phyloP scores from a whole-genome alignment of 2,113 vertebrate species.

The Argyrosomus japonicus region DNA sequence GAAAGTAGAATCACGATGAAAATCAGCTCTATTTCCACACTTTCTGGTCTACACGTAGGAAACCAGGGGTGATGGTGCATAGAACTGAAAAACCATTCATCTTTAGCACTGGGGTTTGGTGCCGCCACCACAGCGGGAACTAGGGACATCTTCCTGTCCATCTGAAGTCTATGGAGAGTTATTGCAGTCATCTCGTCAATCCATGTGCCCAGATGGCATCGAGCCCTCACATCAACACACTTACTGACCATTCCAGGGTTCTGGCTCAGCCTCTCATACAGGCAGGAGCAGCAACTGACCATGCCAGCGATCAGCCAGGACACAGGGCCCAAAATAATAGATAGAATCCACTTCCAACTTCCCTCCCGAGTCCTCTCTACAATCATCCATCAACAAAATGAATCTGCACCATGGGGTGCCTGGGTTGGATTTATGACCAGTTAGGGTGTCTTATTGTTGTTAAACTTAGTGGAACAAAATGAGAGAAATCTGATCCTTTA shows the following conservation, averaged over 20 bases:
- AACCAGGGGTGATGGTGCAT: conserved; percentile 71
- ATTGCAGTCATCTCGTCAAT: conserved; percentile 68
- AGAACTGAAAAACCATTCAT: conserved; percentile 71
- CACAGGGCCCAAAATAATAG: conserved; percentile 70
- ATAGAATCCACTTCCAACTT: conserved; percentile 72
- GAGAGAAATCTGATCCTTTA: conserved; percentile 39
- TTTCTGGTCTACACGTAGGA: conserved; percentile 52
- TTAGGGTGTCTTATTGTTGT: conserved; percentile 57
- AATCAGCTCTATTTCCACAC: conserved; percentile 48
- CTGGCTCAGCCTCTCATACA: conserved; percentile 68
- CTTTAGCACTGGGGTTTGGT: conserved; percentile 68
- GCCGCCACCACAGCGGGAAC: conserved; percentile 68
- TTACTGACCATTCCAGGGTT: conserved; percentile 67
- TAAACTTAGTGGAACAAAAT: conserved; percentile 54
- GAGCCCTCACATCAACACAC: conserved; percentile 77
- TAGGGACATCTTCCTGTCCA: conserved; percentile 66
- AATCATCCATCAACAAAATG: conserved; percentile 77
- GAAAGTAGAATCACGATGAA: conserved; percentile 59
- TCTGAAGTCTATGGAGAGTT: conserved; percentile 68
- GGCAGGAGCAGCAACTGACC: conserved; percentile 63
- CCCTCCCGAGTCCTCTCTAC: conserved; percentile 64
- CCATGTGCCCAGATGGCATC: conserved; percentile 82
- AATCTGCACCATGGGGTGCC: conserved; percentile 62
- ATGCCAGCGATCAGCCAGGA: conserved; percentile 81
- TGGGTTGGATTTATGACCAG: conserved; percentile 58